Evolutionary conservation across 2,797 vertebrate species (phyloP).

Genomic region (Crenuchus spilurus): DNA sequence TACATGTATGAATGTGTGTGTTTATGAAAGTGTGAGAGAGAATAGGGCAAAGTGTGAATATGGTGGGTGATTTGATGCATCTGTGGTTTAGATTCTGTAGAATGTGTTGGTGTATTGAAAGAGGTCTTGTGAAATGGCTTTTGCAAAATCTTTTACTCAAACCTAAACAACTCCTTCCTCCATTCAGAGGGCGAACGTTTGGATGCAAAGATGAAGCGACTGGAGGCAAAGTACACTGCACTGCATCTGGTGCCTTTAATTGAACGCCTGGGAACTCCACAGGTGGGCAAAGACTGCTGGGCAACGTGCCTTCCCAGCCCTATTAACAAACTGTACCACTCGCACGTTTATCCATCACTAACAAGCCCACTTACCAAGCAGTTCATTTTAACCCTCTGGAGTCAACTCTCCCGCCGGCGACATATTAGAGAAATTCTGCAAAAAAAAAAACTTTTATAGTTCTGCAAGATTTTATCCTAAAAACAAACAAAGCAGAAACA

Average conservation of each 20-base stretch:
- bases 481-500: too few species aligned
- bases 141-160: neutral
- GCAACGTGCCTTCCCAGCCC: neutral
- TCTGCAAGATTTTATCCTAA: too few species aligned
- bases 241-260: slow-evolving; percentile 96
- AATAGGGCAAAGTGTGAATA: neutral
- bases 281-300: slow-evolving; percentile 77
- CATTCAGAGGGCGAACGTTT: slow-evolving; percentile 92
- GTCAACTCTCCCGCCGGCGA: too few species aligned
- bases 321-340: neutral
- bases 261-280: slow-evolving; percentile 94
- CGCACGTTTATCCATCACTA: slow-evolving; percentile 4
- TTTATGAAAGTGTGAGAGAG: too few species aligned
- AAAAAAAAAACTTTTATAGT: too few species aligned
- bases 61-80: neutral
- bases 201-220: slow-evolving; percentile 98
- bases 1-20: neutral
- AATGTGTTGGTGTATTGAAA: neutral
- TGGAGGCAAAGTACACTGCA: slow-evolving; percentile 94
- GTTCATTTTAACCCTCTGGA: neutral
- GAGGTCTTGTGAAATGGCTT: neutral
- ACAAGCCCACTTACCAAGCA: neutral
- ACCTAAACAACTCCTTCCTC: neutral
- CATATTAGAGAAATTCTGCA: too few species aligned
- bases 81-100: neutral